These are phyloP conservation scores for Plodia interpunctella DNA, from an alignment of 1,140 invertebrate genomes.

Conservation along the genomic window DNA sequence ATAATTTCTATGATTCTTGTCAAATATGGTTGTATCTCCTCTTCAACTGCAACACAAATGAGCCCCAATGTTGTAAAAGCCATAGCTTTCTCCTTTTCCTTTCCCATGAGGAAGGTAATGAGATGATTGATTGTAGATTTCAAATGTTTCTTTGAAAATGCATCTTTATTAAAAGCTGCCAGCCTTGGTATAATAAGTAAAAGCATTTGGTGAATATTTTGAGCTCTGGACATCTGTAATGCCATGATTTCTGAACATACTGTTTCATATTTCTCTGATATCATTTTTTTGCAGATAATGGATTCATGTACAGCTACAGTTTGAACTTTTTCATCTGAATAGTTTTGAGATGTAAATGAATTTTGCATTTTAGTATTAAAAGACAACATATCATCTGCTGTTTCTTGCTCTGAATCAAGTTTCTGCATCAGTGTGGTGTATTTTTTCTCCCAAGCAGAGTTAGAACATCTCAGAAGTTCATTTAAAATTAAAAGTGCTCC, in stretches of 20 bases:
- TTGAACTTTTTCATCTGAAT: conserved; percentile 71
- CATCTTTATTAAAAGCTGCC: conserved; percentile 92
- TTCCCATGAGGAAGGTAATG: conserved; percentile 83
- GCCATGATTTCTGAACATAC: conserved; percentile 89
- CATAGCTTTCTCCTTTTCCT: conserved; percentile 89
- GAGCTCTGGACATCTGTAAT: conserved; percentile 85
- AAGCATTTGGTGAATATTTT: conserved; percentile 92
- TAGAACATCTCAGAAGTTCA: conserved; percentile 95
- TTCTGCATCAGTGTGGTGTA: conserved; percentile 84
- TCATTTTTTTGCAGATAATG: conserved; percentile 88
- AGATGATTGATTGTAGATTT: conserved; percentile 89
- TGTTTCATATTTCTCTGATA: conserved; percentile 90
- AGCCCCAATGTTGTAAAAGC: conserved; percentile 95
- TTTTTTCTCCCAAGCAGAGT: conserved; percentile 91
- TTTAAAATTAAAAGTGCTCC: conserved; percentile 95
- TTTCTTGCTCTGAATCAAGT: conserved; percentile 66
- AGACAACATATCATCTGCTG: conserved; percentile 76
- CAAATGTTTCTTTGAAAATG: conserved; percentile 88
- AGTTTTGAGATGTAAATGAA: conserved; percentile 81
- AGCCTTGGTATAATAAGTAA: conserved; percentile 92
- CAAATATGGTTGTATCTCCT: conserved; percentile 88
- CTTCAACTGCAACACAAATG: conserved; percentile 91
- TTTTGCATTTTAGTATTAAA: conserved; percentile 75
- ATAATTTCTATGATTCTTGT: conserved; percentile 92
- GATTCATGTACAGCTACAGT: conserved; percentile 85